Conservation (phyloP, 2,797 vertebrate genomes). For the Mus spretus region DNA sequence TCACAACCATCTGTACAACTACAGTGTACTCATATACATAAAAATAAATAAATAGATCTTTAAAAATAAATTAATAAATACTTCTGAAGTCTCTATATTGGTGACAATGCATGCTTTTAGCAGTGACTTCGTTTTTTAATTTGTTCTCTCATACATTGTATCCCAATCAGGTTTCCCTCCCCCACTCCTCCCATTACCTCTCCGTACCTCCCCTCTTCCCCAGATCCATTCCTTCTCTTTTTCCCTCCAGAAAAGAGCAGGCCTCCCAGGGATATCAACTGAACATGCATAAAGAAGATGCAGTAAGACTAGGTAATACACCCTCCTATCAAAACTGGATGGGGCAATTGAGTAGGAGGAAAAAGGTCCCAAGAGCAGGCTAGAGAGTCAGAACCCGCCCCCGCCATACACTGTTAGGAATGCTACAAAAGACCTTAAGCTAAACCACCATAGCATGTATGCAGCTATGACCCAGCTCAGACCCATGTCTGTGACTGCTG, state of each 20-base stretch:
- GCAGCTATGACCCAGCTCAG: background rate
- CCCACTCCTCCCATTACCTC: background rate
- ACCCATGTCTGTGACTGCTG: background rate
- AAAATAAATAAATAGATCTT: too few species aligned
- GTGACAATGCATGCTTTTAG: background rate
- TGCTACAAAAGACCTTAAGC: background rate
- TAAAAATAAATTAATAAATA: background rate
- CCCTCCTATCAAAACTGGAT: background rate
- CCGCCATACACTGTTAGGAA: background rate
- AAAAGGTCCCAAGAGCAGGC: background rate
- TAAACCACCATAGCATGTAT: background rate
- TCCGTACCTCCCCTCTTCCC: background rate
- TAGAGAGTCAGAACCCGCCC: background rate
- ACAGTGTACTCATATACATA: too few species aligned
- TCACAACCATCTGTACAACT: too few species aligned
- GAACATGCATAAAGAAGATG: background rate
- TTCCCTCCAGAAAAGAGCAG: background rate
- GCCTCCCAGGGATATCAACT: background rate
- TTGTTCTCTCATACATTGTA: background rate
- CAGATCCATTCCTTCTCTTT: background rate
- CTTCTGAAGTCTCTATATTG: background rate
- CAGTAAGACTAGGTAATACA: background rate
- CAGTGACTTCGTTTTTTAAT: background rate
- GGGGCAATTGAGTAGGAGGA: background rate
- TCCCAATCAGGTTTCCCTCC: background rate